Conservation (phyloP, 2,888 invertebrate genomes). For the Aelia acuminata region DNA sequence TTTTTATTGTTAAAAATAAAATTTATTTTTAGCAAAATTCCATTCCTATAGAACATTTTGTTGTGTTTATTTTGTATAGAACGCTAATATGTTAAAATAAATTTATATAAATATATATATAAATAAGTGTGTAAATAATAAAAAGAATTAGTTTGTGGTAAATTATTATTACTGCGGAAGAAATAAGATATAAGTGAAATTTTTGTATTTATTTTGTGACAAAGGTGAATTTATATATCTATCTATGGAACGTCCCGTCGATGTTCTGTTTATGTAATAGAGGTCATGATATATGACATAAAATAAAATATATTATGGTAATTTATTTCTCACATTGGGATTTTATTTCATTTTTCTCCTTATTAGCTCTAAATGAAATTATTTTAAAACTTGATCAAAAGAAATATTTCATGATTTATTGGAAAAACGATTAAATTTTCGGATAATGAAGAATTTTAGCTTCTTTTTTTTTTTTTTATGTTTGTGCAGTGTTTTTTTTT, state of each 20-base stretch:
- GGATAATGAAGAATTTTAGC: no score
- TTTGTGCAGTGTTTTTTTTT: no score
- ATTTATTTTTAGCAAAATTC: constrained; percentile 56
- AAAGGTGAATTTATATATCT: constrained; percentile 58
- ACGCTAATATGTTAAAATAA: constrained; percentile 54
- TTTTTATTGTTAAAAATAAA: constrained; percentile 52
- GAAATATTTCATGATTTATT: no score
- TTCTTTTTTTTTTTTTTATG: no score
- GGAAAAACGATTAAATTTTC: no score
- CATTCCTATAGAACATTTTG: constrained; percentile 53
- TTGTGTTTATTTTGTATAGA: constrained; percentile 58
- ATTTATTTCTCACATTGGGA: constrained; percentile 57
- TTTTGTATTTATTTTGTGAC: constrained; percentile 60
- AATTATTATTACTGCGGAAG: constrained; percentile 41
- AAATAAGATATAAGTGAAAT: constrained; percentile 45
- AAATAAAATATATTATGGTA: constrained; percentile 59
- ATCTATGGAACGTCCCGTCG: constrained; percentile 39
- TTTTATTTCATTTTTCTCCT: background rate
- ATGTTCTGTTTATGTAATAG: constrained; percentile 49
- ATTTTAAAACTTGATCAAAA: no score
- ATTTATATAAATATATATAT: constrained; percentile 50
- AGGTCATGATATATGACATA: constrained; percentile 16
- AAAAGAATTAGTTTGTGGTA: constrained; percentile 23
- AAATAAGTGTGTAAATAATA: constrained; percentile 47
- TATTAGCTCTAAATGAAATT: background rate